Evolutionary conservation across 2,888 invertebrate genomes (phyloP), one percentile per base, ranked within the genome.

Genomic region (Mechanitis messenoides): DNA sequence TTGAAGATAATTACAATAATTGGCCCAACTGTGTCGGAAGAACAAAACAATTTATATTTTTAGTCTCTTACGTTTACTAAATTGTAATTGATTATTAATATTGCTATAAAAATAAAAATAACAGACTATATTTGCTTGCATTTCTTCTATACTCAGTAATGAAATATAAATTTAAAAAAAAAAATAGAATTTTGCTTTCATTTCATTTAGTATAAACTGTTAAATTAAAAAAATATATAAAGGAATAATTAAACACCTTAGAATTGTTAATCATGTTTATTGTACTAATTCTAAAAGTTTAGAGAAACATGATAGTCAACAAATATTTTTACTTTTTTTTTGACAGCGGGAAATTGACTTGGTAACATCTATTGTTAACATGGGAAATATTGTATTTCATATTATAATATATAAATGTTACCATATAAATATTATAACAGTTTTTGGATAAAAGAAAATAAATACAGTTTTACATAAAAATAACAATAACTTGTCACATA

Each of bases 221-320:
- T 47, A n/a, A 47, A 6, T 6, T n/a, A 11, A 6, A 47, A 20
- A 3, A 47, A 9, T 9, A 9, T 31, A 31, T 33, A 75, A 7
- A n/a, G 53, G 35, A 56, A 33, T 62, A 71, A 77, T 74, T 74
- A 67, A 76, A 75, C 76, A 66, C 65, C 56, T 57, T 63, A 60
- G 63, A 74, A 76, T 77, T 82, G 81, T 86, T 86, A 85, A 82
- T 83, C 77, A 80, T 83, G 79, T 87, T 87, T 88, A 87, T 82
- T 85, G 79, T 77, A 80, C 79, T 85, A 84, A 85, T 80, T 73
- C 83, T 85, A 84, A 69, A 67, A 78, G 78, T 83, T 81, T 78
- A 83, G 80, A 80, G 81, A 84, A 70, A 84, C 83, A 82, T 83
- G 83, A 80, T 78, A 74, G 74, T 72, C 70, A 77, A 79, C 75